Evolutionary conservation across 2,113 vertebrate genomes (phyloP), one percentile per base, ranked within the genome.

Genomic region (Tupaia tana): DNA sequence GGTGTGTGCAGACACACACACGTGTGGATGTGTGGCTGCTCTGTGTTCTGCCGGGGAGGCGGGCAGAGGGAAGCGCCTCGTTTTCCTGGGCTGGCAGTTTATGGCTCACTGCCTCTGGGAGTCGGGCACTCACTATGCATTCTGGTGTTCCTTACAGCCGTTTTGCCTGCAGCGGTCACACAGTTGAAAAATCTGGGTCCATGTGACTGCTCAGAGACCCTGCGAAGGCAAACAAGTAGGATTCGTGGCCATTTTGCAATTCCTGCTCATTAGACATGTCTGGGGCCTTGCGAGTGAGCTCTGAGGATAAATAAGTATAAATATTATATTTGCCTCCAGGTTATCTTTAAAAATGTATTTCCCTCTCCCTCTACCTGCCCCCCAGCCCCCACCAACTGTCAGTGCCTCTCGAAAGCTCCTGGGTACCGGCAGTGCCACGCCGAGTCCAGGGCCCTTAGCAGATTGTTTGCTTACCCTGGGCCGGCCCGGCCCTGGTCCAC

Each of bases 301-400:
- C 98, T 98, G 98, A 98, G 98, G 98, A 98, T 99, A 98, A 99
- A 98, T 98, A 98, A 98, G 98, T 99, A 99, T 99, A 99, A 99
- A 99, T 99, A 99, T 99, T 99, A 99, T 98, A 99, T 99, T 99
- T 98, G 98, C 98, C 99, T 98, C 97, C 98, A 98, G 98, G 99
- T 99, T 98, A 99, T 99, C 98, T 99, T 99, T 99, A 99, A 99
- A 99, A 99, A 99, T 99, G 98, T 98, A 99, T 99, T 98, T 98
- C 96, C 97, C 90, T 98, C 98, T 98, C 97, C 98, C 93, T 93
- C 95, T 98, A 89, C 93, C 20, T 85, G 78, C 59, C 89, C 93
- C 91, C 27, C 77, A 61, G 16, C 74, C 93, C 75, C 96, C 97
- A 85, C 71, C 92, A 70, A 93, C 98, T 97, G 98, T 97, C 97